These are phyloP conservation scores for Rallus limicola DNA, from an alignment of 2,113 vertebrate species.

Conservation along the genomic window DNA sequence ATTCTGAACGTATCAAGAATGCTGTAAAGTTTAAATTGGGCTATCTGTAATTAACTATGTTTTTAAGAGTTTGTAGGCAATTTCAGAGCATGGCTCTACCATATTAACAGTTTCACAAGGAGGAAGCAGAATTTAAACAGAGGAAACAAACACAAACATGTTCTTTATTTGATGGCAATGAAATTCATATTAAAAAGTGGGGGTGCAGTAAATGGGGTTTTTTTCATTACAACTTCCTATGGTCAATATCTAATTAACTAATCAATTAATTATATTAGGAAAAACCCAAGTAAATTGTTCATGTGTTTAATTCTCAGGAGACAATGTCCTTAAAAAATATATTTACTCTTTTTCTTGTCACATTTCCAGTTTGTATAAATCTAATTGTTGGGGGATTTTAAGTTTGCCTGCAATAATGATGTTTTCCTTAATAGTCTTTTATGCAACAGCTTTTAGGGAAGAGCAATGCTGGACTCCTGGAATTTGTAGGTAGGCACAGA, in stretches of 20 bases:
- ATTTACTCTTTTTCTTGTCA: background rate
- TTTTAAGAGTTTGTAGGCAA: slow-evolving; percentile 78
- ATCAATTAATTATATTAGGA: background rate
- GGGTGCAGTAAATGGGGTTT: slow-evolving; percentile 15
- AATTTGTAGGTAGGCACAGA: background rate
- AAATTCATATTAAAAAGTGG: slow-evolving; percentile 50
- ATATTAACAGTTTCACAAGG: slow-evolving; percentile 78
- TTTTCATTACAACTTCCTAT: background rate
- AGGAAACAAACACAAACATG: slow-evolving; percentile 68
- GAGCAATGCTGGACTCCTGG: background rate
- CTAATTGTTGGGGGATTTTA: background rate
- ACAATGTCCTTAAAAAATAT: background rate
- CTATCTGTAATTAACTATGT: slow-evolving; percentile 74
- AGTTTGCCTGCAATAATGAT: background rate
- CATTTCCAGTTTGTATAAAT: background rate
- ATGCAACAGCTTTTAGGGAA: background rate
- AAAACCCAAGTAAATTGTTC: slow-evolving; percentile 27
- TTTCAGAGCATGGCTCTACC: slow-evolving; percentile 53
- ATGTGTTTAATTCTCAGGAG: background rate
- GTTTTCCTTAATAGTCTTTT: background rate
- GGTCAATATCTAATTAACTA: background rate
- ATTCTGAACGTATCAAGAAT: slow-evolving; percentile 64
- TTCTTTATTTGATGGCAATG: slow-evolving; percentile 68
- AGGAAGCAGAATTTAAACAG: slow-evolving; percentile 75
- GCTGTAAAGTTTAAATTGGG: slow-evolving; percentile 77